phyloP scores from a whole-genome alignment of 2,888 invertebrate species.

The Volucella inanis region DNA sequence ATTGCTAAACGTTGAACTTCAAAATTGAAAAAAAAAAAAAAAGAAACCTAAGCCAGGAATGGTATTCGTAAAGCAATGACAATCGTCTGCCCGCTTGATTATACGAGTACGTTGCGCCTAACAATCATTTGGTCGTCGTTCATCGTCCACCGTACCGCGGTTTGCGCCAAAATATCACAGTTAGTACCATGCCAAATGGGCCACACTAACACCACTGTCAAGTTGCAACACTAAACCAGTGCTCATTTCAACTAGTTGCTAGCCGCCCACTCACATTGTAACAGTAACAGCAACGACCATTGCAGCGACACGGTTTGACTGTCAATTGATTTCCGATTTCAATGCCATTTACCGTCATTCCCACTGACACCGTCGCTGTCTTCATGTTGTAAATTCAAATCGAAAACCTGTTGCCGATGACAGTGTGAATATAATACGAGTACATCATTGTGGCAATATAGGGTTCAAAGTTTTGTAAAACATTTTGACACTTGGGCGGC shows the following conservation, averaged over 20 bases:
- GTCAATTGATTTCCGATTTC: slow-evolving; percentile 72
- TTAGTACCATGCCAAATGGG: slow-evolving; percentile 69
- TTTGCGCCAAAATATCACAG: slow-evolving; percentile 56
- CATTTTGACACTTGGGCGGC: not conserved
- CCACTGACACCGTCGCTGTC: not conserved
- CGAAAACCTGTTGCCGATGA: slow-evolving; percentile 17
- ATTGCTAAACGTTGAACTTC: slow-evolving; percentile 74
- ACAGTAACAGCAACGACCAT: slow-evolving; percentile 40
- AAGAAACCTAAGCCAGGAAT: slow-evolving; percentile 52
- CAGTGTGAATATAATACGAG: not conserved
- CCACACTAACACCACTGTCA: slow-evolving; percentile 45
- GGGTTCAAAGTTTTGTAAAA: slow-evolving; percentile 60
- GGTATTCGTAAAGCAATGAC: slow-evolving; percentile 29
- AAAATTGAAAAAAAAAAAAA: slow-evolving; percentile 60
- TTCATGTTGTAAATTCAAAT: slow-evolving; percentile 35
- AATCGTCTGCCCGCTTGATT: not conserved
- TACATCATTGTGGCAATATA: slow-evolving; percentile 54
- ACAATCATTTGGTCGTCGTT: slow-evolving; percentile 52
- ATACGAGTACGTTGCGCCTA: not conserved
- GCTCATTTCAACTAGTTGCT: not conserved
- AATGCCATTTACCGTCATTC: slow-evolving; percentile 53
- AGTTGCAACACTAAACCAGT: slow-evolving; percentile 59
- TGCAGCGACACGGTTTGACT: slow-evolving; percentile 54
- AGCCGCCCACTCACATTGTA: slow-evolving; percentile 54
- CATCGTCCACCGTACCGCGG: slow-evolving; percentile 14